Evolutionary conservation across 2,888 invertebrate species (phyloP).

Genomic region (Dolichomitus sp.): DNA sequence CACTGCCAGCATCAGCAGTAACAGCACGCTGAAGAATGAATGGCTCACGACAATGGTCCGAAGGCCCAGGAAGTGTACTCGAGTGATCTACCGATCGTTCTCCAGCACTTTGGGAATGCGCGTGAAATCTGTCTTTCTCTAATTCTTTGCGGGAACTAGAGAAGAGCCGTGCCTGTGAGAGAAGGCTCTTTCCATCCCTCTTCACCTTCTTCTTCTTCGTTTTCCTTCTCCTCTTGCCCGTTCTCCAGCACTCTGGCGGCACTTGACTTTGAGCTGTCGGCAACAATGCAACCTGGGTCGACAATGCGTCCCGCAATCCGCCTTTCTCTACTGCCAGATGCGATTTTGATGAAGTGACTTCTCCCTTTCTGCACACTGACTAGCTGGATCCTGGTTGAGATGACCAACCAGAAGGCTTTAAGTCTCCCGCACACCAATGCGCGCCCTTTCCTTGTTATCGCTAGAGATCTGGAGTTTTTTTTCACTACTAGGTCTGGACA

Average conservation of each 20-base stretch:
- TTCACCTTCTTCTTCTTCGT: slow-evolving; percentile 64
- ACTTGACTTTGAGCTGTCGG: slow-evolving; percentile 80
- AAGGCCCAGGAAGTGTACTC: slow-evolving; percentile 82
- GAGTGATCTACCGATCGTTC: slow-evolving; percentile 80
- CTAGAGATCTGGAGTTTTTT: slow-evolving; percentile 15
- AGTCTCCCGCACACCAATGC: slow-evolving; percentile 52
- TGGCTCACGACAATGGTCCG: slow-evolving; percentile 75
- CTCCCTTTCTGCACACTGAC: slow-evolving; percentile 64
- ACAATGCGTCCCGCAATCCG: slow-evolving; percentile 76
- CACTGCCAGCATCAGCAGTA: slow-evolving; percentile 74
- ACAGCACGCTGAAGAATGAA: slow-evolving; percentile 72
- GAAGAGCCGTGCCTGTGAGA: slow-evolving; percentile 54
- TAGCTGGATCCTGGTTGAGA: slow-evolving; percentile 7
- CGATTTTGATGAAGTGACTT: slow-evolving; percentile 82
- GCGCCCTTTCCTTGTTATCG: slow-evolving; percentile 12
- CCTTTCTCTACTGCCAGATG: slow-evolving; percentile 75
- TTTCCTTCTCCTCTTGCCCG: slow-evolving; percentile 43
- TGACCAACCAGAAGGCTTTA: slow-evolving; percentile 39
- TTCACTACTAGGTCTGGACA: not conserved
- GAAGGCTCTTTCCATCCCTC: slow-evolving; percentile 62
- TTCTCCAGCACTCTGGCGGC: slow-evolving; percentile 72
- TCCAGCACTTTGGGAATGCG: slow-evolving; percentile 68
- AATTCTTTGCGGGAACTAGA: slow-evolving; percentile 66
- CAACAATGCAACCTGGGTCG: slow-evolving; percentile 75
- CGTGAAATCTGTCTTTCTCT: slow-evolving; percentile 66